phyloP scores from a whole-genome alignment of 2,888 invertebrate species.

The Gryllus longicercus region DNA sequence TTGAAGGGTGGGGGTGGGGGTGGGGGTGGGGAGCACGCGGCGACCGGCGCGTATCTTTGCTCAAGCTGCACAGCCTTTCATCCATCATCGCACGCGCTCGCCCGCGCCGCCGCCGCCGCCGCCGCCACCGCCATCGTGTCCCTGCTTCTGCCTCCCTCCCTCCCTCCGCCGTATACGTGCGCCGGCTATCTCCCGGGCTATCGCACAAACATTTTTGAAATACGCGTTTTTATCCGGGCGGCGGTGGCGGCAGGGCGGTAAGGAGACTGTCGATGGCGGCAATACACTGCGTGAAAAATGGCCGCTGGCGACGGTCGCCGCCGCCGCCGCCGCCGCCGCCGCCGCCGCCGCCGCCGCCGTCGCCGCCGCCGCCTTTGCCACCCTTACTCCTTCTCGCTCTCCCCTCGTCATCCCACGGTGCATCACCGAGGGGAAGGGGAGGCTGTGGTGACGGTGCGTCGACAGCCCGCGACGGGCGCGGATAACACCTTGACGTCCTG shows the following conservation, averaged over 20 bases:
- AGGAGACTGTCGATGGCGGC: conserved; percentile 4
- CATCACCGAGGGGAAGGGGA: background rate
- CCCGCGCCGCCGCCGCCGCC: background rate
- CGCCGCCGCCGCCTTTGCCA: background rate
- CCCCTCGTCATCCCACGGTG: background rate
- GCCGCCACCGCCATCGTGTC: background rate
- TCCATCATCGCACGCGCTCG: background rate
- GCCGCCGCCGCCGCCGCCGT: background rate
- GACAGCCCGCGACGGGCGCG: background rate
- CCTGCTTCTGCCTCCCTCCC: background rate
- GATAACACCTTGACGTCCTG: background rate
- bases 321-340: background rate
- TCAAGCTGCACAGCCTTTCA: background rate
- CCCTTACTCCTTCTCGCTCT: background rate
- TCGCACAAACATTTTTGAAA: conserved; percentile 11
- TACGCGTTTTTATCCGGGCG: background rate
- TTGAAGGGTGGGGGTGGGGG: background rate
- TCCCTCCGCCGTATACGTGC: conserved; percentile 17
- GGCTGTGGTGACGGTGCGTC: background rate
- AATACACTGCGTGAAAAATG: conserved; percentile 17
- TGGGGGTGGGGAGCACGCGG: background rate
- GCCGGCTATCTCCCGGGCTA: background rate
- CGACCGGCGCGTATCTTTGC: background rate
- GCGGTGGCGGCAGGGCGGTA: background rate
- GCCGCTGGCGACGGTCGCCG: background rate